These are phyloP conservation scores for Trachelus troglodyta DNA, from an alignment of 2,888 invertebrate genomes.

Conservation along the genomic window DNA sequence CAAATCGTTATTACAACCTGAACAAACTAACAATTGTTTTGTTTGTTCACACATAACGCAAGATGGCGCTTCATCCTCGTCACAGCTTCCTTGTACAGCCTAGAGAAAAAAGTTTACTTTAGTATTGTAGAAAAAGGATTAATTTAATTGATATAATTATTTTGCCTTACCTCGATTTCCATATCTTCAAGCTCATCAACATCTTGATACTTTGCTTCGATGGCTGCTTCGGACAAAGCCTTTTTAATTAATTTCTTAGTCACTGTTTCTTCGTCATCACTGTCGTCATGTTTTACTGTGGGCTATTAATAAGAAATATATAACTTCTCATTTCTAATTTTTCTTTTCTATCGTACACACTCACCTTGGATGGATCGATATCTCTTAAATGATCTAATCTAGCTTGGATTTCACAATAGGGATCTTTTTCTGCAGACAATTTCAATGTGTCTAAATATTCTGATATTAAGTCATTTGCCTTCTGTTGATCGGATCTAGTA, in stretches of 20 bases:
- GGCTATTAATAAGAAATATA: neutral
- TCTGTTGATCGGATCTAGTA: slow-evolving; percentile 75
- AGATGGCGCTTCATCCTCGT: slow-evolving; percentile 75
- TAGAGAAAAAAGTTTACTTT: slow-evolving; percentile 8
- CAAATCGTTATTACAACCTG: slow-evolving; percentile 82
- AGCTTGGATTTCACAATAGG: slow-evolving; percentile 67
- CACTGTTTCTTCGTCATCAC: slow-evolving; percentile 63
- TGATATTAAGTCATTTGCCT: slow-evolving; percentile 76
- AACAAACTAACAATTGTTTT: slow-evolving; percentile 79
- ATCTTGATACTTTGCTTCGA: slow-evolving; percentile 64
- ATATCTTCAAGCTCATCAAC: slow-evolving; percentile 47
- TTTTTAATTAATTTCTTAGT: slow-evolving; percentile 57
- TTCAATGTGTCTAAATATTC: slow-evolving; percentile 68
- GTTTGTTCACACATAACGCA: slow-evolving; percentile 87
- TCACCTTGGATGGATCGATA: slow-evolving; percentile 51
- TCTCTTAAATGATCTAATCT: slow-evolving; percentile 69
- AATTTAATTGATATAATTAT: neutral
- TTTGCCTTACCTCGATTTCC: slow-evolving; percentile 43
- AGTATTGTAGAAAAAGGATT: neutral
- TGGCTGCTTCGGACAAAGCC: slow-evolving; percentile 67
- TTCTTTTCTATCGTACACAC: neutral
- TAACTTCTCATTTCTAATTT: neutral
- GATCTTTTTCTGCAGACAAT: slow-evolving; percentile 66
- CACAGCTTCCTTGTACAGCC: slow-evolving; percentile 19
- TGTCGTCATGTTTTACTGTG: slow-evolving; percentile 42